These are phyloP conservation scores for Mus spicilegus DNA, from an alignment of 2,113 vertebrate species.

Conservation along the genomic window DNA sequence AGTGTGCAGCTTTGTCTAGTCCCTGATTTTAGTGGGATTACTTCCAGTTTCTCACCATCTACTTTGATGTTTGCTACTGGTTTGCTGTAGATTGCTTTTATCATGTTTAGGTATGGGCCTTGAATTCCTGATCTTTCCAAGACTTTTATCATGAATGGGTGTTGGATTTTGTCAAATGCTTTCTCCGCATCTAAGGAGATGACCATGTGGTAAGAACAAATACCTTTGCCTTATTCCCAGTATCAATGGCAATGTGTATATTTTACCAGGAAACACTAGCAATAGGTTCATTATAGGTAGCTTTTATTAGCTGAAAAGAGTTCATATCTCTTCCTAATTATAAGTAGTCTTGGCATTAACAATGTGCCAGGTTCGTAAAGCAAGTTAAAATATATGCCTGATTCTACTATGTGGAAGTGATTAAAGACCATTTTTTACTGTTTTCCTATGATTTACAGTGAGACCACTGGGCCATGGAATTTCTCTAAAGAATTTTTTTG, in stretches of 20 bases:
- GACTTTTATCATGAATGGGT: no score
- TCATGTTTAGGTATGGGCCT: no score
- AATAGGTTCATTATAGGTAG: not conserved
- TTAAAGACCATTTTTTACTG: not conserved
- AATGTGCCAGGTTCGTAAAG: not conserved
- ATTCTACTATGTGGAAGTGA: not conserved
- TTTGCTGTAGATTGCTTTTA: no score
- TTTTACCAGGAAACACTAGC: not conserved
- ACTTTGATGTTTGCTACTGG: no score
- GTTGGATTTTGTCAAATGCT: no score
- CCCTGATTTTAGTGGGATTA: no score
- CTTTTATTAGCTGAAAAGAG: not conserved
- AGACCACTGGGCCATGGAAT: not conserved
- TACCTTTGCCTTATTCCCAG: not conserved
- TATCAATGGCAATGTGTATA: not conserved
- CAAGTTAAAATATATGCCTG: not conserved
- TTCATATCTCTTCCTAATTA: not conserved
- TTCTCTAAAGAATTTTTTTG: not conserved
- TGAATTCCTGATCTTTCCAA: no score
- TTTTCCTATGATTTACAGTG: constrained; percentile 10
- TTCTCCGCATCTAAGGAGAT: no score
- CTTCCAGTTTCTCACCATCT: no score
- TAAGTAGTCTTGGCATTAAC: not conserved
- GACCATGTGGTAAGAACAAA: not conserved
- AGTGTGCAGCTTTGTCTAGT: no score